Evolutionary conservation across 2,888 invertebrate species (phyloP), one percentile per base, ranked within the genome.

Genomic region (Smittia sp.): DNA sequence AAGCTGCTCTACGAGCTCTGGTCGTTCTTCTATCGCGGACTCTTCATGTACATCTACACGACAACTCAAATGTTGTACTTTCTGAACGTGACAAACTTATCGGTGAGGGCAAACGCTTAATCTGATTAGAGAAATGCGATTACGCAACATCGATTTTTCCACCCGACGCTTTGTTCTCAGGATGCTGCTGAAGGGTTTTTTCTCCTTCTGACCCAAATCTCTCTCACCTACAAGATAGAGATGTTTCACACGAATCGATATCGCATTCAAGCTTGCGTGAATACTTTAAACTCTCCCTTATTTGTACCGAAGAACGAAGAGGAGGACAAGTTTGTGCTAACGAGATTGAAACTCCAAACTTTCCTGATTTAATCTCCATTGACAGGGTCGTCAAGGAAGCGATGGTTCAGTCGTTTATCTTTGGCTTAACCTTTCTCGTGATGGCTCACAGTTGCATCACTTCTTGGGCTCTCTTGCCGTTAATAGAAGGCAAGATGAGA

Each of bases 31-130:
- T 63, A 18, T 65, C 73, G 73, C 11, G 18, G 65, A 13, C 41
- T 73, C 15, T 73, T 73, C 22, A 62, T 73, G 11, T 73, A 65
- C 27, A 15, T 73, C 1, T 73, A 73, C 32, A 65, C 73, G 11
- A 15, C 62, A 18, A 46, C 73, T 6, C 73, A 73, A 24, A 65
- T 65, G 9, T 13, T 73, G 39, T 73, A 27, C 18, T 73, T 73
- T 11, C 18, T 27, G 25, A 62, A 63, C 22, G 73, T 73, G 11
- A 41, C 58, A 20, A 46, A 73, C 27, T 24, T 73, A 15, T 25
- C n/a, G 63, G 73, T 63, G 24, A 73, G 1, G n/a, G 4, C 11
- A 3, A 15, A 7, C 52, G 11, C 3, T 20, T 22, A 58, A 22
- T 20, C 15, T 58, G 13, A 20, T 58, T 22, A 58, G 1, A 6